Evolutionary conservation across 37 sponge, comb jelly and placozoan species (phyloP).

Genomic region (Crambe crambe): DNA sequence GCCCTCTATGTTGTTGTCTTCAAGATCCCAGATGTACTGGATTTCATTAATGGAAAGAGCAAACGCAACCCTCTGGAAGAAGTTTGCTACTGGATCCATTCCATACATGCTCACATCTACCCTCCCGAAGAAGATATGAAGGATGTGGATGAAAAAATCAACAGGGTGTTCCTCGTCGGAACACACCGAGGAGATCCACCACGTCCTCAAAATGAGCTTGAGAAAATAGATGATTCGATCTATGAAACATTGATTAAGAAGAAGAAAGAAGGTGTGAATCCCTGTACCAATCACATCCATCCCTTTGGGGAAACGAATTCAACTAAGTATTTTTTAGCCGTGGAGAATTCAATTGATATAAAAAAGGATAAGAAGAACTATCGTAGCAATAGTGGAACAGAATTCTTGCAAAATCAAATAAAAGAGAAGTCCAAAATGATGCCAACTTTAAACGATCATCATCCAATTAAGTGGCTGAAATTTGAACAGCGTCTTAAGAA

Average conservation of each 20-base stretch:
- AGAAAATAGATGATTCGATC: too few species aligned
- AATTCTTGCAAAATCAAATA: constrained; percentile 19
- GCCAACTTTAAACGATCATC: constrained; percentile 24
- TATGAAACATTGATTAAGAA: not conserved
- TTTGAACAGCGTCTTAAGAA: constrained; percentile 10
- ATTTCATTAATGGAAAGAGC: not conserved
- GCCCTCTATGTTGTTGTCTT: constrained; percentile 57
- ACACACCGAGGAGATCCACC: constrained; percentile 41
- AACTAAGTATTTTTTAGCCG: too few species aligned
- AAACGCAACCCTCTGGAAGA: not conserved
- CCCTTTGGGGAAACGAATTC: not conserved
- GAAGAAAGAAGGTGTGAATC: too few species aligned
- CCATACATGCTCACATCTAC: constrained; percentile 54
- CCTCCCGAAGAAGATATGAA: constrained; percentile 4
- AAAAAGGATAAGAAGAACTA: not conserved
- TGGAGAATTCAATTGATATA: constrained; percentile 52
- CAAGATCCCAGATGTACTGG: constrained; percentile 13
- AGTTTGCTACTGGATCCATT: constrained; percentile 62
- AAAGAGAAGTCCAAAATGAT: constrained; percentile 8
- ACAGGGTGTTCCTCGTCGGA: constrained; percentile 50
- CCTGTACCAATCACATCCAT: constrained; percentile 17
- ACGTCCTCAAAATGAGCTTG: constrained; percentile 9
- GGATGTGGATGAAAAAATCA: not conserved
- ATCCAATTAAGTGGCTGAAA: constrained; percentile 49
- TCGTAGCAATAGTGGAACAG: constrained; percentile 40